These are phyloP conservation scores for Trissoscelio sp. DNA, from an alignment of 2,888 invertebrate genomes.

Conservation along the genomic window DNA sequence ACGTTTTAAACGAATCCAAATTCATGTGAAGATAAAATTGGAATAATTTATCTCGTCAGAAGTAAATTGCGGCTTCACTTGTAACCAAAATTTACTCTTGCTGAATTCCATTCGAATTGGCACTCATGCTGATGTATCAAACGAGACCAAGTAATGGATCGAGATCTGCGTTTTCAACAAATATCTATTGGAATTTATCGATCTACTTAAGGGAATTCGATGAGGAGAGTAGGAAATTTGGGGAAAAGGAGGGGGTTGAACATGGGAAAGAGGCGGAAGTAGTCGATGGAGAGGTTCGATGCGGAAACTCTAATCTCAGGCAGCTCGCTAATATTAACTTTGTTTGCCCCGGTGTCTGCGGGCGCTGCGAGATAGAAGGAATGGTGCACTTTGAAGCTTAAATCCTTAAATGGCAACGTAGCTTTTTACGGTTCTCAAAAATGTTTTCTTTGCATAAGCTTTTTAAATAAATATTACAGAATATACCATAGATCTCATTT, in stretches of 20 bases:
- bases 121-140: constrained; percentile 58
- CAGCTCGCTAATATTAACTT: constrained; percentile 74
- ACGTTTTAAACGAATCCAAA: constrained; percentile 23
- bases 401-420: constrained; percentile 53
- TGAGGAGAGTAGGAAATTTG: constrained; percentile 57
- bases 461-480: constrained; percentile 38
- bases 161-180: constrained; percentile 60
- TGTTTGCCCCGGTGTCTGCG: constrained; percentile 74
- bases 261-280: constrained; percentile 31
- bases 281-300: constrained; percentile 59
- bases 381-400: constrained; percentile 59
- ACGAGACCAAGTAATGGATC: constrained; percentile 63
- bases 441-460: constrained; percentile 42
- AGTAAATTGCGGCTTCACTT: constrained; percentile 48
- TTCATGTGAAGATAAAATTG: constrained; percentile 31
- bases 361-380: constrained; percentile 61
- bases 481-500: not conserved
- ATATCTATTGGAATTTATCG: constrained; percentile 62
- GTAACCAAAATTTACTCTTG: constrained; percentile 49
- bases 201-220: constrained; percentile 55
- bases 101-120: constrained; percentile 50
- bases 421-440: constrained; percentile 57
- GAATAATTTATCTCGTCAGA: constrained; percentile 41
- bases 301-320: constrained; percentile 74
- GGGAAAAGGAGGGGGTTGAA: constrained; percentile 24